phyloP scores from a whole-genome alignment of 1,140 invertebrate species.

The Danaus melanippus region DNA sequence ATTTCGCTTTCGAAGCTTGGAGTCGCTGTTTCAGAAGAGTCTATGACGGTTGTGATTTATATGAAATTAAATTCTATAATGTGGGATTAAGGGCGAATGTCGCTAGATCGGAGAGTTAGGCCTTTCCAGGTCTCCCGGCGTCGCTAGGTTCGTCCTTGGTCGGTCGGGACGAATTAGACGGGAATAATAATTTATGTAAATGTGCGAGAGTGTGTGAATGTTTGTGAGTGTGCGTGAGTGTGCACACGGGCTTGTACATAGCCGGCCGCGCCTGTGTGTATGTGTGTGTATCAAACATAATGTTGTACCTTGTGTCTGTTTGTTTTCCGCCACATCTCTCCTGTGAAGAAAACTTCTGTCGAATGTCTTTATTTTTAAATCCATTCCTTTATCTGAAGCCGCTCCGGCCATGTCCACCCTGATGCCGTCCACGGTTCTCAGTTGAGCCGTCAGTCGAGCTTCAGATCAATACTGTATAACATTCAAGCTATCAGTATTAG shows the following conservation, averaged over 20 bases:
- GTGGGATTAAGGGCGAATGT: slow-evolving; percentile 21
- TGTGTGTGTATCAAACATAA: slow-evolving; percentile 19
- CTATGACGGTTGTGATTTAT: slow-evolving; percentile 14
- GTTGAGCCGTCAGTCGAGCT: too few relatives aligned
- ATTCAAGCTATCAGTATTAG: too few relatives aligned
- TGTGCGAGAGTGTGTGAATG: slow-evolving; percentile 47
- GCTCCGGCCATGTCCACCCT: too few relatives aligned
- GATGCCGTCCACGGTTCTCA: too few relatives aligned
- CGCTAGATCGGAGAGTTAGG: slow-evolving; percentile 19
- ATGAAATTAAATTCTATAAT: slow-evolving; percentile 15
- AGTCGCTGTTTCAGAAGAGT: slow-evolving; percentile 23
- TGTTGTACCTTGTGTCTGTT: too few relatives aligned
- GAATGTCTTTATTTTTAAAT: too few relatives aligned
- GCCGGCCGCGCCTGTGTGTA: slow-evolving; percentile 22
- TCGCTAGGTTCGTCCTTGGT: slow-evolving; percentile 56
- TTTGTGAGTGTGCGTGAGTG: slow-evolving; percentile 22
- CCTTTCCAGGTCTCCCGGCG: slow-evolving; percentile 53
- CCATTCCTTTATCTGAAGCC: too few relatives aligned
- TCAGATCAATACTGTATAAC: too few relatives aligned
- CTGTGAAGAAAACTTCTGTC: too few relatives aligned
- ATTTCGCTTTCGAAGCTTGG: slow-evolving; percentile 66
- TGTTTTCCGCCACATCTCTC: too few relatives aligned
- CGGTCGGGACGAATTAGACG: slow-evolving; percentile 65
- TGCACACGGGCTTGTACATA: slow-evolving; percentile 15
- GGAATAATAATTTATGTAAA: slow-evolving; percentile 71